These are phyloP conservation scores for Vireo griseus DNA, from an alignment of 2,797 vertebrate species.

Conservation along the genomic window DNA sequence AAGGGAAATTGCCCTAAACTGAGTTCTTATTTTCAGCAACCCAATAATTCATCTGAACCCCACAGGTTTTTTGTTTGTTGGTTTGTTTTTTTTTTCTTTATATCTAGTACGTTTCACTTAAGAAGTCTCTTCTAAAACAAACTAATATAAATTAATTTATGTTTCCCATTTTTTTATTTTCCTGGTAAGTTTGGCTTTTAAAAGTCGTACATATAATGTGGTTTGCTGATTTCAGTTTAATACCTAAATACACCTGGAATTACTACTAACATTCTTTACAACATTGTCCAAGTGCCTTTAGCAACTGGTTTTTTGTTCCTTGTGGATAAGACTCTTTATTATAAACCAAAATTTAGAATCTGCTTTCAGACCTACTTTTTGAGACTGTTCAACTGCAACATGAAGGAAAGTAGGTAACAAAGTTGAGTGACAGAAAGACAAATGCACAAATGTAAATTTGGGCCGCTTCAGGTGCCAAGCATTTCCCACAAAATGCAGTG, in stretches of 20 bases:
- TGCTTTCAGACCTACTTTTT: neutral
- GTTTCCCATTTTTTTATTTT: neutral
- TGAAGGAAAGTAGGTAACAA: neutral
- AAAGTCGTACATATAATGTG: neutral
- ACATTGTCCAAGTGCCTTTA: neutral
- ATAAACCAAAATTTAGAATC: neutral
- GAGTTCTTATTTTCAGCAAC: neutral
- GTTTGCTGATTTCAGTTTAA: neutral
- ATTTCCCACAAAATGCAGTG: neutral
- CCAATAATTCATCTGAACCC: neutral
- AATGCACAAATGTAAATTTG: neutral
- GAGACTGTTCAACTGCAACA: neutral
- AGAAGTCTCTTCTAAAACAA: neutral
- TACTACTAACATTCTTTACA: neutral
- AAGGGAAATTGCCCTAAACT: neutral
- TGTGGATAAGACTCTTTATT: neutral
- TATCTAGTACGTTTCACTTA: neutral
- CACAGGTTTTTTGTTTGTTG: fast-evolving
- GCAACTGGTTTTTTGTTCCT: neutral
- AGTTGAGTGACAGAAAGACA: neutral
- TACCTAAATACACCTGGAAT: neutral
- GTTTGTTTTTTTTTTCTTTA: neutral
- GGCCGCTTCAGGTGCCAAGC: neutral
- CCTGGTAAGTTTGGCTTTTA: neutral
- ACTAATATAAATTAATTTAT: neutral